Conservation (phyloP, 2,113 vertebrate genomes). For the Argyrosomus japonicus region DNA sequence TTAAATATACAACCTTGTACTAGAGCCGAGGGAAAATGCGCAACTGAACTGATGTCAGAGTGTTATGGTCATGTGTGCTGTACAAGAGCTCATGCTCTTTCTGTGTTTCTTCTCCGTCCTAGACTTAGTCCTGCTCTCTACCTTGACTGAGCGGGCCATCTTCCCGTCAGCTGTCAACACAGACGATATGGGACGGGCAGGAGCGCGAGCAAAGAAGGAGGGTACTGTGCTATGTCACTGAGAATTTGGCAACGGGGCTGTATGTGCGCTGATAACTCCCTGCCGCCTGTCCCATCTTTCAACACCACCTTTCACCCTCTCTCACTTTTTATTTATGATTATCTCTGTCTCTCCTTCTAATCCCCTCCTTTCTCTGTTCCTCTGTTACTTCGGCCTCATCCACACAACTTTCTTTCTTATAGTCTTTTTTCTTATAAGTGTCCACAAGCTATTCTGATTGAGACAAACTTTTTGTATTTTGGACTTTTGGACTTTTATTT, state of each 20-base stretch:
- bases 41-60: slow-evolving; percentile 23
- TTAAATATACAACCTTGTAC: slow-evolving; percentile 49
- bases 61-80: slow-evolving; percentile 39
- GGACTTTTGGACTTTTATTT: no score
- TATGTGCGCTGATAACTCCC: slow-evolving; percentile 42
- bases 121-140: slow-evolving; percentile 18
- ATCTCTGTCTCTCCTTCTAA: not conserved
- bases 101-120: slow-evolving; percentile 3
- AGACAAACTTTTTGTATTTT: not conserved
- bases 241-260: slow-evolving; percentile 42
- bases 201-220: slow-evolving; percentile 19
- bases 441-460: not conserved
- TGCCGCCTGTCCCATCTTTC: slow-evolving; percentile 23
- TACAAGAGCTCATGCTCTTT: slow-evolving; percentile 17
- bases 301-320: slow-evolving; percentile 6
- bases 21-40: slow-evolving; percentile 40
- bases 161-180: slow-evolving; percentile 62
- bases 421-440: not conserved
- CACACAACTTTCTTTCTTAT: not conserved
- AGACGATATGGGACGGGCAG: slow-evolving; percentile 40
- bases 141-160: slow-evolving; percentile 34
- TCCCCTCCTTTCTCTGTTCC: not conserved
- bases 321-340: slow-evolving; percentile 4
- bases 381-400: not conserved
- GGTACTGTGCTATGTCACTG: slow-evolving; percentile 26